Evolutionary conservation across 1,140 invertebrate species (phyloP).

Genomic region (Lasioglossum baleicum): DNA sequence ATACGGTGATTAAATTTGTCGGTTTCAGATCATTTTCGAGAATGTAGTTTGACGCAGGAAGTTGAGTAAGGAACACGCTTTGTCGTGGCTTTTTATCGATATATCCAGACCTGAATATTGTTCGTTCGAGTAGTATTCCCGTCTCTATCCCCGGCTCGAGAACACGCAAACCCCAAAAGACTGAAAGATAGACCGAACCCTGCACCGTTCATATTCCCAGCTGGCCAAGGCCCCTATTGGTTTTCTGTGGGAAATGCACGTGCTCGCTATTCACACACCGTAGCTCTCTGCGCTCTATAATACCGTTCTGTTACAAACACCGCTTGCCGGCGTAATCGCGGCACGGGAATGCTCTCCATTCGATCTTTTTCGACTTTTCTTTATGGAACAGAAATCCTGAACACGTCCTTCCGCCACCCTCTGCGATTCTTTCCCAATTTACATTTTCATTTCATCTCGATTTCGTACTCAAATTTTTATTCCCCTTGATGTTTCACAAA

Average conservation of each 20-base stretch:
- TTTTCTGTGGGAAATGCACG: slow-evolving; percentile 79
- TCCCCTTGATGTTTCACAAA: no score
- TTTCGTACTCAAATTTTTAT: no score
- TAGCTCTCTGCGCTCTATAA: slow-evolving; percentile 54
- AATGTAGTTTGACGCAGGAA: not conserved
- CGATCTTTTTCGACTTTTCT: slow-evolving; percentile 31
- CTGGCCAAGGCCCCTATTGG: slow-evolving; percentile 69
- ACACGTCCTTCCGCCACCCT: not conserved
- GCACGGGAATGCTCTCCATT: slow-evolving; percentile 3
- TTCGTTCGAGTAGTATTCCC: slow-evolving; percentile 34
- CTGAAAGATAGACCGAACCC: slow-evolving; percentile 46
- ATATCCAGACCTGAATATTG: slow-evolving; percentile 23
- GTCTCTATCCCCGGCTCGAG: slow-evolving; percentile 33
- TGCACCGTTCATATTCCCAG: slow-evolving; percentile 61
- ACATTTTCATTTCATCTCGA: no score
- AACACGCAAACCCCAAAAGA: slow-evolving; percentile 36
- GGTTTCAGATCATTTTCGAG: not conserved
- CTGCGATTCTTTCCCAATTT: no score
- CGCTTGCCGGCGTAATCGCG: slow-evolving; percentile 36
- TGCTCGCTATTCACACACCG: slow-evolving; percentile 77
- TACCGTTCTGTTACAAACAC: slow-evolving; percentile 56
- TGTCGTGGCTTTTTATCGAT: slow-evolving; percentile 36
- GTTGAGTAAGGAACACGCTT: slow-evolving; percentile 9
- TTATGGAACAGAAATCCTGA: not conserved
- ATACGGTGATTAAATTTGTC: not conserved